Percentiles rank a stretch among this genome's conserved stretches.
These are phyloP conservation scores for Scomber japonicus DNA, from an alignment of 2,113 vertebrate species.

Conservation along the genomic window DNA sequence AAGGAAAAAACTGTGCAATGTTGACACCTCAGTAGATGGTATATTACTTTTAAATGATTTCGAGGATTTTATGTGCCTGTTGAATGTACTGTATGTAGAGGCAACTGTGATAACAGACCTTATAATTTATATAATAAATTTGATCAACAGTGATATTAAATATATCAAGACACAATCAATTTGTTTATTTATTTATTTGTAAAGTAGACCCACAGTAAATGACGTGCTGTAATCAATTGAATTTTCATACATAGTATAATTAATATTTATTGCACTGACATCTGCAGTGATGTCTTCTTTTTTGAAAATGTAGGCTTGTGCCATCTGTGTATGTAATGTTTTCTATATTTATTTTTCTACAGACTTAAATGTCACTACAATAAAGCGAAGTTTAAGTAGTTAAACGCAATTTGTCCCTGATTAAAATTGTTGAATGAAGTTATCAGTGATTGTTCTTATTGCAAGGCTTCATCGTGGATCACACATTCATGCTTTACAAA, in stretches of 20 bases:
- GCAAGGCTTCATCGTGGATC: too few species aligned
- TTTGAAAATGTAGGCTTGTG: constrained; percentile 1
- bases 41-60: background rate
- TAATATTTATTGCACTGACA: background rate
- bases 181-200: background rate
- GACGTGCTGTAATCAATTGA: background rate
- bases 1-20: background rate
- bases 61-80: constrained; percentile 9
- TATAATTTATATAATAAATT: background rate
- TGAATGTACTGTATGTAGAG: constrained; percentile 4
- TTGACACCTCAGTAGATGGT: background rate
- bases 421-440: too few species aligned
- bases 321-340: constrained; percentile 28
- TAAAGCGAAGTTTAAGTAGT: too few species aligned
- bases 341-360: constrained; percentile 46
- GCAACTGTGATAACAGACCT: background rate
- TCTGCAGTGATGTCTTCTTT: background rate
- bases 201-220: background rate
- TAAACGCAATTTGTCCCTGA: too few species aligned
- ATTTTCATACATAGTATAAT: background rate
- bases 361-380: background rate
- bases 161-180: background rate
- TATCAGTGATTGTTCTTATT: too few species aligned
- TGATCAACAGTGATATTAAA: background rate
- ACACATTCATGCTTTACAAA: too few species aligned